Conservation (phyloP, 2,888 invertebrate species). For the Hyppa rectilinea region DNA sequence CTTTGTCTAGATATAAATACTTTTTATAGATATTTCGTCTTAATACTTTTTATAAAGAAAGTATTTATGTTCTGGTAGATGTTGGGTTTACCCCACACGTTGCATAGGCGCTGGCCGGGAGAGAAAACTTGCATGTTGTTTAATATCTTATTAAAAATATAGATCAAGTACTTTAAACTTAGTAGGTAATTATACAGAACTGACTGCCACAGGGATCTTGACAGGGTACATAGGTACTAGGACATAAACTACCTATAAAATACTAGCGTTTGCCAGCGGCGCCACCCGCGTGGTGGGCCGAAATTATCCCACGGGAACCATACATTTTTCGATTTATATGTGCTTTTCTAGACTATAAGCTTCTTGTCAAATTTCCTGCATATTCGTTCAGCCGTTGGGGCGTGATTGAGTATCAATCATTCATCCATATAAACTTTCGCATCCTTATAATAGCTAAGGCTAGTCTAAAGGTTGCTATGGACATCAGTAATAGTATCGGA, state of each 20-base stretch:
- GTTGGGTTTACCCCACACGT: conserved; percentile 12
- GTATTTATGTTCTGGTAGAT: neutral
- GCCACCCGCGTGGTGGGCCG: no score
- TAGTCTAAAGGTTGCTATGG: no score
- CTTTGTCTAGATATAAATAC: conserved; percentile 20
- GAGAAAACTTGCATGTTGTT: neutral
- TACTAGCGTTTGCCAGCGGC: no score
- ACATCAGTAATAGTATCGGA: neutral
- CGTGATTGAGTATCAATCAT: no score
- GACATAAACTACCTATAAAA: neutral
- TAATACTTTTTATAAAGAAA: conserved; percentile 12
- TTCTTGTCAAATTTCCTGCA: no score
- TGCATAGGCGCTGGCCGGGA: neutral
- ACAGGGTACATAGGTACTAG: neutral
- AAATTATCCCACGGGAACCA: no score
- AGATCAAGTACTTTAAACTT: neutral
- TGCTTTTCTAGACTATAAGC: no score
- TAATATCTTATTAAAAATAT: neutral
- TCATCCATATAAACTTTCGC: no score
- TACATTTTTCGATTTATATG: no score
- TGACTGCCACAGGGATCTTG: neutral
- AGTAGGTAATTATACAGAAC: neutral
- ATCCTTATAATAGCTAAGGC: no score
- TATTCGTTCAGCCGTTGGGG: no score
- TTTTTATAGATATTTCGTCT: no score